Percentiles rank a stretch among this genome's conserved stretches.
These are phyloP conservation scores for Auanema freiburgensis DNA, from an alignment of 2,888 invertebrate species.

Conservation along the genomic window DNA sequence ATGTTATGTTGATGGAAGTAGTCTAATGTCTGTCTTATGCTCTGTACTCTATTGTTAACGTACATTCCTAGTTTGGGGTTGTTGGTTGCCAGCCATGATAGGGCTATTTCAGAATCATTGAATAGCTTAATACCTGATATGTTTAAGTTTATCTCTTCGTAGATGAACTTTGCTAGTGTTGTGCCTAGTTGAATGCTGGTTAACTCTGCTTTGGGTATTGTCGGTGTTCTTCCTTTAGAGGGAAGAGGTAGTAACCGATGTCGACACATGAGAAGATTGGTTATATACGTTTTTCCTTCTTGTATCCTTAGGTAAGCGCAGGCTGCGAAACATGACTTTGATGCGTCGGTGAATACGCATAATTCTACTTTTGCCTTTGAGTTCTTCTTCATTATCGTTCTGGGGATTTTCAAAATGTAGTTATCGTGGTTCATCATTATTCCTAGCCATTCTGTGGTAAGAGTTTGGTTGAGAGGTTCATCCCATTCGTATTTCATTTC, in stretches of 20 bases:
- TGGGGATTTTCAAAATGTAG: not conserved
- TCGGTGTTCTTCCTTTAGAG: too few species aligned
- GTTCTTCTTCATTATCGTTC: slow-evolving; percentile 1
- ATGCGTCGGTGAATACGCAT: slow-evolving; percentile 8
- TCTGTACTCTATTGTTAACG: slow-evolving; percentile 35
- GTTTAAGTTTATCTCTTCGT: too few species aligned
- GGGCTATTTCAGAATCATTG: slow-evolving; percentile 19
- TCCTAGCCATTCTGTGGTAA: slow-evolving; percentile 10
- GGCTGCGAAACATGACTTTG: slow-evolving; percentile 1
- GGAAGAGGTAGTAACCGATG: too few species aligned
- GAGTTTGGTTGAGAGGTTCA: not conserved
- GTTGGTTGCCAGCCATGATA: slow-evolving; percentile 16
- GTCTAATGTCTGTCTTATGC: slow-evolving; percentile 10
- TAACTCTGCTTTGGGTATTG: too few species aligned
- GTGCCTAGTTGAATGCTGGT: too few species aligned
- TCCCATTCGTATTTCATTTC: slow-evolving; percentile 1
- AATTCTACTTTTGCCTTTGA: too few species aligned
- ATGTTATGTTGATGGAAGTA: not conserved
- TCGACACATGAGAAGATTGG: too few species aligned
- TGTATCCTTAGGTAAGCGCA: not conserved
- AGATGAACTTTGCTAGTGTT: too few species aligned
- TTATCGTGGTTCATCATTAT: slow-evolving; percentile 11
- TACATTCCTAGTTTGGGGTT: not conserved
- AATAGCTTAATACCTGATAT: too few species aligned
- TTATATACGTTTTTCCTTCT: too few species aligned